Conservation (phyloP, 1,140 invertebrate genomes). For the Drosophila teissieri region DNA sequence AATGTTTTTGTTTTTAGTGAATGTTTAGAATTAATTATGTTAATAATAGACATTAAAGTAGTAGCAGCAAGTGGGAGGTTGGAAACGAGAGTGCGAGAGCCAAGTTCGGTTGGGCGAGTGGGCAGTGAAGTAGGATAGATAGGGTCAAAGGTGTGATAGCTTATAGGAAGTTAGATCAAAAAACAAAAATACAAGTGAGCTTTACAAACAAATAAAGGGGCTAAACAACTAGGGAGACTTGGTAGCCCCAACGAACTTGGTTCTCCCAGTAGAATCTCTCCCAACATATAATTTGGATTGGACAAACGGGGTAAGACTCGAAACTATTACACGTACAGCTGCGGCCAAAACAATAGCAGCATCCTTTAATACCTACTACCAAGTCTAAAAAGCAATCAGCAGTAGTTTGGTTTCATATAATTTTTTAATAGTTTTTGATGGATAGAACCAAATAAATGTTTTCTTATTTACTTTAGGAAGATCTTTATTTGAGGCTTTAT, state of each 20-base stretch:
- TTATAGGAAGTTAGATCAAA: constrained; percentile 23
- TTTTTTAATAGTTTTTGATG: no score
- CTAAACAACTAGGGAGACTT: constrained; percentile 13
- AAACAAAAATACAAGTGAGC: constrained; percentile 22
- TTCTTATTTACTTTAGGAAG: no score
- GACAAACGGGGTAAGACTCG: constrained; percentile 19
- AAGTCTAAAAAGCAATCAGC: constrained; percentile 21
- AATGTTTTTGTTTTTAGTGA: constrained; percentile 26
- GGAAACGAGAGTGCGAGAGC: constrained; percentile 10
- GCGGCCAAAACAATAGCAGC: constrained; percentile 13
- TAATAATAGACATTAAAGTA: constrained; percentile 1
- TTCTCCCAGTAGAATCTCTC: neutral
- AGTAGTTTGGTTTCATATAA: constrained; percentile 16
- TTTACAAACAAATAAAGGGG: constrained; percentile 46
- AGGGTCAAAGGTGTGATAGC: constrained; percentile 53
- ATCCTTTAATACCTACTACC: no score
- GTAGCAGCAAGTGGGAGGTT: no score
- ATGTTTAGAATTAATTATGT: constrained; percentile 30
- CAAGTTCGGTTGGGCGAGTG: constrained; percentile 12
- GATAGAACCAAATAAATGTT: no score
- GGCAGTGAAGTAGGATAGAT: constrained; percentile 24
- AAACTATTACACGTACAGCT: neutral
- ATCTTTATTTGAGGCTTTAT: no score
- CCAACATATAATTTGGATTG: constrained; percentile 5
- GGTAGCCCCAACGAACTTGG: constrained; percentile 27